Conservation (phyloP, 2,113 vertebrate genomes). For the Accipiter cooperii region DNA sequence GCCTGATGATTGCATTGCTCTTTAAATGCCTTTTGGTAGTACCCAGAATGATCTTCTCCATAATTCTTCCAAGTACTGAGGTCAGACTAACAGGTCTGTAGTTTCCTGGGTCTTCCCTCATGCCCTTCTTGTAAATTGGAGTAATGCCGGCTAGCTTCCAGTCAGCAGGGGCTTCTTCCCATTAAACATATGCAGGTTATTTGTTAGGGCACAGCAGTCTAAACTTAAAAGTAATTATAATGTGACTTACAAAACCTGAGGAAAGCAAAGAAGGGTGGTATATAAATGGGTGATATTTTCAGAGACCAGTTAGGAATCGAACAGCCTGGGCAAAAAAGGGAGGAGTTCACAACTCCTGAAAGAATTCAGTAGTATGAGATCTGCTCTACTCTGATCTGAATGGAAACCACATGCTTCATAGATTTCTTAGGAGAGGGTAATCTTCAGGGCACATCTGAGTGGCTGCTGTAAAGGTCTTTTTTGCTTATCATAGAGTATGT, state of each 20-base stretch:
- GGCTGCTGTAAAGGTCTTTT: neutral
- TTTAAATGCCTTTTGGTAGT: neutral
- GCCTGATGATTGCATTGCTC: neutral
- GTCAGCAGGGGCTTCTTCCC: neutral
- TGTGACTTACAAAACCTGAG: neutral
- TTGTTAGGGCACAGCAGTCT: neutral
- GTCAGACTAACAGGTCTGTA: neutral
- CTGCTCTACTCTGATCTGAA: neutral
- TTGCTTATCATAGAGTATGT: neutral
- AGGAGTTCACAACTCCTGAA: no score
- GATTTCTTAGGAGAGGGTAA: neutral
- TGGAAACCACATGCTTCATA: neutral
- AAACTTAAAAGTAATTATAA: neutral
- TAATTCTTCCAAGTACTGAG: neutral
- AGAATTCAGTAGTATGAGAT: neutral
- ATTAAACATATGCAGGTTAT: neutral
- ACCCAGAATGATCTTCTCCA: neutral
- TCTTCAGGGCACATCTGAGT: no score
- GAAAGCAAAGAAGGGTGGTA: neutral
- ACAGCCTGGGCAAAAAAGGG: neutral
- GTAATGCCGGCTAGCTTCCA: neutral
- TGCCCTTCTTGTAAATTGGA: neutral
- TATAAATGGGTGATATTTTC: neutral
- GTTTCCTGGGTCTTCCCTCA: neutral
- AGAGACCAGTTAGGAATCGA: neutral